Conservation (phyloP, 2,888 invertebrate species). For the Chrysodeixis includens region DNA sequence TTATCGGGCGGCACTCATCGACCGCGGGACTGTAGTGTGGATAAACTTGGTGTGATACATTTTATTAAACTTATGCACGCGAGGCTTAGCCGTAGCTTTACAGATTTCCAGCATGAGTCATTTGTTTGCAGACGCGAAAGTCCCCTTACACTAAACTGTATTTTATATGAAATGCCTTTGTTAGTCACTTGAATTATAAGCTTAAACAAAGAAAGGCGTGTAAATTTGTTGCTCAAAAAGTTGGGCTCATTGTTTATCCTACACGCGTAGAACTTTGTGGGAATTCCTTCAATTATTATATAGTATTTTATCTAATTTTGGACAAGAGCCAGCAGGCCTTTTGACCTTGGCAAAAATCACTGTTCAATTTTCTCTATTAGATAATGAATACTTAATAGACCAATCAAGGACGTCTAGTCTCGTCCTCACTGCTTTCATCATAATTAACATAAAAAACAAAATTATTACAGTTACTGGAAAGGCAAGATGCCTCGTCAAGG, state of each 20-base stretch:
- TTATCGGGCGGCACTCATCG: not conserved
- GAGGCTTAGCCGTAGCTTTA: not conserved
- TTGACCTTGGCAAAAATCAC: too few relatives aligned
- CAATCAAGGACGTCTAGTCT: too few relatives aligned
- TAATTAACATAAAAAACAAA: not conserved
- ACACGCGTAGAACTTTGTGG: too few relatives aligned
- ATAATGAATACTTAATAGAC: too few relatives aligned
- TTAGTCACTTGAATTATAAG: not conserved
- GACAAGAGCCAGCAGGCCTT: too few relatives aligned
- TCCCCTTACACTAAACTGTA: not conserved
- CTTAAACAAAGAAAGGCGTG: not conserved
- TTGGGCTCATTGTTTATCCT: too few relatives aligned
- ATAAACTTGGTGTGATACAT: slow-evolving; percentile 2
- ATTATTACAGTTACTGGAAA: slow-evolving; percentile 97
- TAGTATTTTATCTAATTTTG: too few relatives aligned
- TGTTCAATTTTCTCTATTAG: too few relatives aligned
- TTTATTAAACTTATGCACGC: not conserved
- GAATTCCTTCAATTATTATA: too few relatives aligned
- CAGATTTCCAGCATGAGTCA: slow-evolving; percentile 4
- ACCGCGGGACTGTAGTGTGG: slow-evolving; percentile 6
- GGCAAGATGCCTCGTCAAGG: slow-evolving; percentile 98
- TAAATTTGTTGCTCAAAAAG: too few relatives aligned
- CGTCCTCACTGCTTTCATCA: not conserved
- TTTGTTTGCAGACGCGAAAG: slow-evolving; percentile 2
- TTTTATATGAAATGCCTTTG: not conserved